Conservation (phyloP, 2,113 vertebrate species). For the Gnathonemus longibarbis region DNA sequence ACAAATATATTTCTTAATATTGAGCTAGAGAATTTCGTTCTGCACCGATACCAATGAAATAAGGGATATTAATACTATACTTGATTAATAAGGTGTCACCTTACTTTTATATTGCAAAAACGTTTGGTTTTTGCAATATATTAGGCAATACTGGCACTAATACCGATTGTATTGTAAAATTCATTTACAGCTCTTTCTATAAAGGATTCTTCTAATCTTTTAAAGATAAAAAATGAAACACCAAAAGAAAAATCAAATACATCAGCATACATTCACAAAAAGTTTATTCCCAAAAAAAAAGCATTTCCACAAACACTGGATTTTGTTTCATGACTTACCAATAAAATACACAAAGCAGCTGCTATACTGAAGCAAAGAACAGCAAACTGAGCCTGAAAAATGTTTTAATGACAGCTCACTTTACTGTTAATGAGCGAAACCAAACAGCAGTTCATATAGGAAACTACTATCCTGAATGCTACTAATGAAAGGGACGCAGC, state of each 20-base stretch:
- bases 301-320: slow-evolving; percentile 39
- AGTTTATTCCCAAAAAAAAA: slow-evolving; percentile 49
- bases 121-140: neutral
- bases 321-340: slow-evolving; percentile 34
- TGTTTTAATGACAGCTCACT: slow-evolving; percentile 29
- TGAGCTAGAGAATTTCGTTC: neutral
- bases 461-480: slow-evolving; percentile 6
- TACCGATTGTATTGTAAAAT: neutral
- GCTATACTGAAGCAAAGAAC: slow-evolving; percentile 37
- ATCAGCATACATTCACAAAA: slow-evolving; percentile 42
- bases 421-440: slow-evolving; percentile 18
- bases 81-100: neutral
- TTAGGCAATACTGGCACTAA: neutral
- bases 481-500: neutral
- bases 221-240: neutral
- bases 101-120: neutral
- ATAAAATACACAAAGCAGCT: slow-evolving; percentile 40
- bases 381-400: slow-evolving; percentile 13
- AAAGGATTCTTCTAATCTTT: neutral
- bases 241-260: neutral
- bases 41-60: neutral
- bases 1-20: neutral
- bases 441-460: neutral
- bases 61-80: neutral
- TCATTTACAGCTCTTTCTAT: neutral